phyloP scores from a whole-genome alignment of 1,140 invertebrate genomes.

The Panulirus ornatus region DNA sequence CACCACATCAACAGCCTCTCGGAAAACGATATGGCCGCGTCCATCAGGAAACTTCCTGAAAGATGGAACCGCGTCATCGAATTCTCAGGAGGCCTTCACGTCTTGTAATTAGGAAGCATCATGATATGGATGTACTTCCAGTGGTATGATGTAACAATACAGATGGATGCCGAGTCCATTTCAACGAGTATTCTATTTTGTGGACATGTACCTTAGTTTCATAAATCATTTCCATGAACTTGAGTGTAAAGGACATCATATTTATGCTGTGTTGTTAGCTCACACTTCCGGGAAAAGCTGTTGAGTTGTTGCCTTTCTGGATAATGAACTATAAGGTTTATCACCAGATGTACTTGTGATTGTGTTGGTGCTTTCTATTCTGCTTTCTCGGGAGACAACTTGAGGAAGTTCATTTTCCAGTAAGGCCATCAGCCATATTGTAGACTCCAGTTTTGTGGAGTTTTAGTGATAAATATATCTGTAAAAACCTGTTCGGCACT shows the following conservation, averaged over 20 bases:
- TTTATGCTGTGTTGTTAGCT: background rate
- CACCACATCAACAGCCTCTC: slow-evolving; percentile 61
- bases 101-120: slow-evolving; percentile 35
- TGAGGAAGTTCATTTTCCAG: background rate
- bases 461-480: background rate
- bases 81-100: slow-evolving; percentile 66
- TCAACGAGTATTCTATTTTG: background rate
- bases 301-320: background rate
- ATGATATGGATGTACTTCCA: background rate
- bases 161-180: background rate
- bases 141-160: background rate
- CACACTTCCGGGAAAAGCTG: background rate
- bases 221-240: background rate
- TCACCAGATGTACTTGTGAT: background rate
- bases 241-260: background rate
- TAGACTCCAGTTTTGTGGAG: background rate
- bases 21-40: slow-evolving; percentile 53
- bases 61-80: slow-evolving; percentile 66
- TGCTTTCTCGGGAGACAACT: background rate
- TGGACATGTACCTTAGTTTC: background rate
- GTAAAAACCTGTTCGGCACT: no score
- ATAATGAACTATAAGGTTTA: background rate
- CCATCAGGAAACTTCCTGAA: slow-evolving; percentile 56
- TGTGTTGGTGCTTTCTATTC: background rate
- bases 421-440: background rate